Evolutionary conservation across 1,140 invertebrate species (phyloP).

Genomic region (Acromyrmex charruanus): DNA sequence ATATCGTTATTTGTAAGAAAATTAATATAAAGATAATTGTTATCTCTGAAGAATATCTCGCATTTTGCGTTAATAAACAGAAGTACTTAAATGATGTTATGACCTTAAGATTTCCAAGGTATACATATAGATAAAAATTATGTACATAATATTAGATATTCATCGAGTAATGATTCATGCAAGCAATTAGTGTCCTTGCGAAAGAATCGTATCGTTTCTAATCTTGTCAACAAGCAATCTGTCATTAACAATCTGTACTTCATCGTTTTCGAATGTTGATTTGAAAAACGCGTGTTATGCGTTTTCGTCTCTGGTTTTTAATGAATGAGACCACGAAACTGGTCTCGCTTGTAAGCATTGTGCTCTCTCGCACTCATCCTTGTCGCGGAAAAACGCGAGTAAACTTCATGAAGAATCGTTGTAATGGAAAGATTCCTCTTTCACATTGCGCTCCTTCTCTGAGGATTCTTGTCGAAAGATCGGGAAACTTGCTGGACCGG

Average conservation of each 20-base stretch:
- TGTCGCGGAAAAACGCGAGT: not conserved
- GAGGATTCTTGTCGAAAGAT: conserved; percentile 18
- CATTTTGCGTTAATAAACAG: not conserved
- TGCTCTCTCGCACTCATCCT: not conserved
- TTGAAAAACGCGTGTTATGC: not conserved
- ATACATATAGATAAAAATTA: not conserved
- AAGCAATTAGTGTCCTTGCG: not conserved
- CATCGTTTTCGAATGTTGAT: not conserved
- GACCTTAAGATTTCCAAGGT: not conserved
- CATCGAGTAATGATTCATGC: not conserved
- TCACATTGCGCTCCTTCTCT: not conserved
- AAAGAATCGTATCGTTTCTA: not conserved
- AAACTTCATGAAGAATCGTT: not conserved
- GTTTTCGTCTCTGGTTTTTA: not conserved
- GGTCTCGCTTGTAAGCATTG: not conserved
- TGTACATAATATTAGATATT: conserved; percentile 2
- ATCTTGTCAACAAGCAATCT: not conserved
- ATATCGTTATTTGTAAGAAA: not conserved
- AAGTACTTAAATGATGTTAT: not conserved
- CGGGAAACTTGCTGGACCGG: conserved; percentile 67
- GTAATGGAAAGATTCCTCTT: not conserved
- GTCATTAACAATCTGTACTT: not conserved
- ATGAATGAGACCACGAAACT: not conserved
- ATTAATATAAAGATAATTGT: conserved; percentile 2
- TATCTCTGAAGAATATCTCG: conserved; percentile 19